Evolutionary conservation across 2,797 vertebrate genomes (phyloP), one percentile per base, ranked within the genome.

Genomic region (Pseudotriccus pelzelni): DNA sequence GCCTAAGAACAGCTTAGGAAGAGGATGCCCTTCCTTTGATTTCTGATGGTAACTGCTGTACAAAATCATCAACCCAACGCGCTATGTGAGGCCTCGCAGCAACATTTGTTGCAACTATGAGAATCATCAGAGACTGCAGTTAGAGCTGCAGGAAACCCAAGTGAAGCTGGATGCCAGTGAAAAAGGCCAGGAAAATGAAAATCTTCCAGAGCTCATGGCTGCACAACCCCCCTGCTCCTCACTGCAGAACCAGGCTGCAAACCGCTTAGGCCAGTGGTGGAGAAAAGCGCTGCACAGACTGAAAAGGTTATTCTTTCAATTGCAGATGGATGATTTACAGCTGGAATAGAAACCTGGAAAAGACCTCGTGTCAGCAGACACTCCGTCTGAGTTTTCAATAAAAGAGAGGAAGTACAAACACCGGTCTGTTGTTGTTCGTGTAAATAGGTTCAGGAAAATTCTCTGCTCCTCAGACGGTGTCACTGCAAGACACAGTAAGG

Each of bases 331-430:
- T 84, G 59, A 92, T 68, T 89, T 91, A 77, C 59, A 89, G 72
- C 21, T 44, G 79, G 78, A 87, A 76, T 39, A 89, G 25, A 76
- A 93, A 76, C 36, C 70, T 74, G 67, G 78, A 67, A 92, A 92
- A 87, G 60, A 80, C 39, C 66, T 74, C 3, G 0, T 36, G 44
- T 91, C 79, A 91, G 79, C 56, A 77, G 82, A 80, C 56, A 27
- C 34, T 66, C 59, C 67, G 78, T 66, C 87, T 91, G 81, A 91
- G 68, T 68, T 92, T 91, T 74, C 84, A 89, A 41, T 67, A 41
- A 59, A 89, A 69, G 44, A 62, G 50, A 79, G 52, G 36, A 6
- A 80, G 39, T 39, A 53, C 81, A 93, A 87, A 89, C 56, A 84
- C 44, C 23, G 4, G 63, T 37, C 44, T 87, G 28, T 46, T 83